Base-by-base conservation (phyloP, 2,888 invertebrate species). In the Smittia sp. region DNA sequence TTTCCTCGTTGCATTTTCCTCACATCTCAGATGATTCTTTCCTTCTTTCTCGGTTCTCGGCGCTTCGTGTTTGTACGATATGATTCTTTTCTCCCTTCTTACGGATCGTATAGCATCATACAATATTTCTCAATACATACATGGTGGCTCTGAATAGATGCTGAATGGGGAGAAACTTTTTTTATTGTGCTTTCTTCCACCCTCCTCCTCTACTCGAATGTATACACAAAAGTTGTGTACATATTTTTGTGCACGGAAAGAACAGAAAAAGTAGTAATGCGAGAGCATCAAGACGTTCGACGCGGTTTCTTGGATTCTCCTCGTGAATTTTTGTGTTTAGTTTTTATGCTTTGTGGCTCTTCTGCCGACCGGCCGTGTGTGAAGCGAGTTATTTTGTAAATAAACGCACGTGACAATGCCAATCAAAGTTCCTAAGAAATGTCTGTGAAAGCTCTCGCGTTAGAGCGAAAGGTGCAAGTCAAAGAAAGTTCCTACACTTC, bases 1-100 rank as follows among this genome's bases (percentile, higher is more conserved):
- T 69, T 69, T 69, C 69, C 69, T 69, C 69, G 69, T 46, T 69
- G 69, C 69, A 69, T 69, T 69, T 69, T 52, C 46, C 15, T 52
- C 52, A 41, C 69, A 52, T 69, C 66, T 39, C 39, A 66, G 22
- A 66, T 39, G 66, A 66, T 69, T 46, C 32, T 46, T 69, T 32
- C 41, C 27, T n/a, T 52, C 25, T 9, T 69, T 52, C 24, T 52
- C 11, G 2, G 20, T 22, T 68, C 18, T 41, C 9, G 7, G 38
- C 1, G 22, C 27, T 52, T 69, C 69, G 27, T 69, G 69, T 69
- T 69, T 52, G 46, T 52, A 27, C 22, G 46, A 69, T 69, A 69
- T 52, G 46, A 69, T 69, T 69, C 25, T 38, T 69, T 46, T 41
- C 27, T 32, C 38, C 52, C 52, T 69, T 18, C 46, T 69, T 52